Percentiles rank a stretch among this genome's conserved stretches.
Conservation (phyloP, 1,140 invertebrate species). For the Hetaerina americana region DNA sequence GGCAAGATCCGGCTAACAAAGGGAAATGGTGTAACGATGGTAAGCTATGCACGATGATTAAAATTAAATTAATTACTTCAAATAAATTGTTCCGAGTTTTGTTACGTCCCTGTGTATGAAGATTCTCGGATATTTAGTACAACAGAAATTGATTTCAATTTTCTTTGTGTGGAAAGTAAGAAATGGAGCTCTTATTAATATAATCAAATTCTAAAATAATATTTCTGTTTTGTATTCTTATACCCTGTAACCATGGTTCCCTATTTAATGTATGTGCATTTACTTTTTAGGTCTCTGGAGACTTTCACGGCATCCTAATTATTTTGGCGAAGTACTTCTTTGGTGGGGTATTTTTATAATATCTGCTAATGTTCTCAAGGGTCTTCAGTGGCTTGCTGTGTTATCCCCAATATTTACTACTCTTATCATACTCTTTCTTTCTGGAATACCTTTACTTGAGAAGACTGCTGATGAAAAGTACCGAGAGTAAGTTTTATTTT, state of each 20-base stretch:
- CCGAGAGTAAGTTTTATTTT: constrained; percentile 49
- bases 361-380: constrained; percentile 70
- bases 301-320: constrained; percentile 83
- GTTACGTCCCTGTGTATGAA: not conserved
- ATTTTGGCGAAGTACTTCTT: constrained; percentile 85
- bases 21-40: constrained; percentile 83
- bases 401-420: constrained; percentile 80
- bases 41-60: too few species aligned
- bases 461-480: constrained; percentile 75
- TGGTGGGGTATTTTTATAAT: constrained; percentile 92
- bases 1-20: constrained; percentile 69
- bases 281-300: constrained; percentile 64
- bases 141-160: not conserved
- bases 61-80: constrained; percentile 8
- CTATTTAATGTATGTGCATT: constrained; percentile 21
- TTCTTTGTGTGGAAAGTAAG: constrained; percentile 6
- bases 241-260: too few species aligned
- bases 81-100: not conserved
- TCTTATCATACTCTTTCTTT: constrained; percentile 75
- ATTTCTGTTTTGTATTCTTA: not conserved
- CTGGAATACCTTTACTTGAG: constrained; percentile 74
- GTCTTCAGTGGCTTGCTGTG: constrained; percentile 68
- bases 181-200: not conserved
- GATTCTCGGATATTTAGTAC: not conserved
- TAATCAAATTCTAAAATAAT: not conserved